These are phyloP conservation scores for Micromesistius poutassou DNA, from an alignment of 2,797 vertebrate genomes.

Conservation along the genomic window DNA sequence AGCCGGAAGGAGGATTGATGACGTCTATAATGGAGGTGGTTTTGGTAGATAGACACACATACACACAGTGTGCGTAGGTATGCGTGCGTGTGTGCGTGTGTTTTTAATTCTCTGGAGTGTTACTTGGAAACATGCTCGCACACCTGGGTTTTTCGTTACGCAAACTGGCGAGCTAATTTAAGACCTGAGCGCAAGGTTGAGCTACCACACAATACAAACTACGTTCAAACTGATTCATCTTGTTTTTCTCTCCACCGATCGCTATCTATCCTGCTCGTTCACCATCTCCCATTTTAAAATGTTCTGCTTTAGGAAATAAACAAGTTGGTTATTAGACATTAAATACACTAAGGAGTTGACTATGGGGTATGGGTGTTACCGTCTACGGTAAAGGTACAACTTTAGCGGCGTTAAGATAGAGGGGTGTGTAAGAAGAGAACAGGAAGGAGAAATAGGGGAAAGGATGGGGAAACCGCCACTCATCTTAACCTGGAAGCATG, in stretches of 20 bases:
- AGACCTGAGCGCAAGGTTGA: neutral
- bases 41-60: neutral
- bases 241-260: neutral
- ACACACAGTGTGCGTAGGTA: slow-evolving; percentile 8
- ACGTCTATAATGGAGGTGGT: neutral
- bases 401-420: neutral
- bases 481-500: neutral
- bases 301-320: neutral
- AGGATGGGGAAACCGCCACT: neutral
- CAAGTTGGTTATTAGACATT: neutral
- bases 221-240: neutral
- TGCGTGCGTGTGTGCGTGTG: slow-evolving; percentile 14
- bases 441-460: neutral
- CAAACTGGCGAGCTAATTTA: neutral
- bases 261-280: neutral
- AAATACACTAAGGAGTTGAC: neutral
- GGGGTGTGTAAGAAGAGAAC: neutral
- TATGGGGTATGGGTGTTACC: neutral
- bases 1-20: neutral
- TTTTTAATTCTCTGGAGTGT: slow-evolving; percentile 4
- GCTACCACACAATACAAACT: neutral
- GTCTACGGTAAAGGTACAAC: neutral
- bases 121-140: neutral
- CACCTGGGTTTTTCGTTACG: neutral
- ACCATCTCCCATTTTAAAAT: neutral